A percentile compares a stretch with the other conserved stretches of the same genome.
Conservation (phyloP, 2,888 invertebrate species). For the Scaeva pyrastri region DNA sequence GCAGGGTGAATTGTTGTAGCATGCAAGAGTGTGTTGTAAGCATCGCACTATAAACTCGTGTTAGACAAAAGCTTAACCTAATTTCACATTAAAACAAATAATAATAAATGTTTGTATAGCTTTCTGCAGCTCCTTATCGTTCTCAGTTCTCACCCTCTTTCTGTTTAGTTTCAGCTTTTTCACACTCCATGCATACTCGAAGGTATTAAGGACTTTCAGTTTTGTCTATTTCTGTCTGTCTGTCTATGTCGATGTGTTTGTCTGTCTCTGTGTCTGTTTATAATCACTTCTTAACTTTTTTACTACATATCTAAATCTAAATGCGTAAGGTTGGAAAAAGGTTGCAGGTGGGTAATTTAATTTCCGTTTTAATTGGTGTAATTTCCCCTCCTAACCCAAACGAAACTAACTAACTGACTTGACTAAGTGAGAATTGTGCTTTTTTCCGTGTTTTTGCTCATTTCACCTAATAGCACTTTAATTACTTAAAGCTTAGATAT, state of each 20-base stretch:
- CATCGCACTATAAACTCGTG: slow-evolving; percentile 35
- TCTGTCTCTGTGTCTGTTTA: slow-evolving; percentile 34
- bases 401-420: slow-evolving; percentile 26
- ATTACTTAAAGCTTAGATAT: slow-evolving; percentile 51
- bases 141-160: neutral
- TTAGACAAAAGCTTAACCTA: slow-evolving; percentile 66
- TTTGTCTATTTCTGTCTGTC: slow-evolving; percentile 3
- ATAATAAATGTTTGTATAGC: slow-evolving; percentile 60
- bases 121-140: slow-evolving; percentile 39
- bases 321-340: slow-evolving; percentile 59
- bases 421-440: slow-evolving; percentile 65
- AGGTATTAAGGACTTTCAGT: neutral
- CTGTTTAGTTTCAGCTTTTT: no score
- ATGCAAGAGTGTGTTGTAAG: slow-evolving; percentile 14
- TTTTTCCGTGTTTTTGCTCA: slow-evolving; percentile 56
- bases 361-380: slow-evolving; percentile 74
- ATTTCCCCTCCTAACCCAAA: slow-evolving; percentile 49
- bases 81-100: slow-evolving; percentile 69
- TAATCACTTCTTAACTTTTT: slow-evolving; percentile 67
- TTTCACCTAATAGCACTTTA: slow-evolving; percentile 72
- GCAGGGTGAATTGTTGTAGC: neutral
- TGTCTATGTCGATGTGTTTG: no score
- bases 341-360: slow-evolving; percentile 75
- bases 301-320: slow-evolving; percentile 30
- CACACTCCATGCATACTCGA: slow-evolving; percentile 3